phyloP scores from a whole-genome alignment of 2,113 vertebrate genomes.

The Bettongia penicillata region DNA sequence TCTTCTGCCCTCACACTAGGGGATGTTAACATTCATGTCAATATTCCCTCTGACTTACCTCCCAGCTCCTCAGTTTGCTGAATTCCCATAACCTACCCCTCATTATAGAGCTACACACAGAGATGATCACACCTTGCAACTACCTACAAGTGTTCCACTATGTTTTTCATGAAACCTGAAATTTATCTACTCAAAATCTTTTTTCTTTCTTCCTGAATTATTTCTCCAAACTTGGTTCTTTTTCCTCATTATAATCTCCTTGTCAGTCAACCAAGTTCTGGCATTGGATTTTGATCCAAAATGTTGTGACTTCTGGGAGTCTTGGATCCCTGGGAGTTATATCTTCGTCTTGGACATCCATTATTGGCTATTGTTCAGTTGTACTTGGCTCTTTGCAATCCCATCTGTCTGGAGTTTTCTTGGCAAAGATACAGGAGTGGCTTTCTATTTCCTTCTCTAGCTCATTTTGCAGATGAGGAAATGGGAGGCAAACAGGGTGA shows the following conservation, averaged over 20 bases:
- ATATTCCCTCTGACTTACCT: not conserved
- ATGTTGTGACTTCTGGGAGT: not conserved
- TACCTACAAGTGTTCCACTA: not conserved
- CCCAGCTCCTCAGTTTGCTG: not conserved
- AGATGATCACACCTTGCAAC: not conserved
- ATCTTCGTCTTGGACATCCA: not conserved
- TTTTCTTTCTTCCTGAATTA: not conserved
- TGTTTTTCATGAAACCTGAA: not conserved
- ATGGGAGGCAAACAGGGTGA: not conserved
- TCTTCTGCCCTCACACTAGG: not conserved
- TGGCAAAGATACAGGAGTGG: not conserved
- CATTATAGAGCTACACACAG: not conserved
- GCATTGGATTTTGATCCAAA: not conserved
- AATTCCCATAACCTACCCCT: not conserved
- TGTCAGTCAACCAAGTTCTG: not conserved
- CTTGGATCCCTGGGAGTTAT: not conserved
- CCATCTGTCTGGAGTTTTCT: not conserved
- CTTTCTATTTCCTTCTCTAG: not conserved
- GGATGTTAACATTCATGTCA: not conserved
- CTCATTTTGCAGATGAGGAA: not conserved
- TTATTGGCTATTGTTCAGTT: not conserved
- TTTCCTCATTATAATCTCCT: not conserved
- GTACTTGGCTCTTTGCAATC: not conserved
- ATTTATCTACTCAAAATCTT: not conserved
- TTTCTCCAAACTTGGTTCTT: not conserved